Base-by-base conservation (phyloP, 1,140 invertebrate species). In the Dolichoris vasculosae region DNA sequence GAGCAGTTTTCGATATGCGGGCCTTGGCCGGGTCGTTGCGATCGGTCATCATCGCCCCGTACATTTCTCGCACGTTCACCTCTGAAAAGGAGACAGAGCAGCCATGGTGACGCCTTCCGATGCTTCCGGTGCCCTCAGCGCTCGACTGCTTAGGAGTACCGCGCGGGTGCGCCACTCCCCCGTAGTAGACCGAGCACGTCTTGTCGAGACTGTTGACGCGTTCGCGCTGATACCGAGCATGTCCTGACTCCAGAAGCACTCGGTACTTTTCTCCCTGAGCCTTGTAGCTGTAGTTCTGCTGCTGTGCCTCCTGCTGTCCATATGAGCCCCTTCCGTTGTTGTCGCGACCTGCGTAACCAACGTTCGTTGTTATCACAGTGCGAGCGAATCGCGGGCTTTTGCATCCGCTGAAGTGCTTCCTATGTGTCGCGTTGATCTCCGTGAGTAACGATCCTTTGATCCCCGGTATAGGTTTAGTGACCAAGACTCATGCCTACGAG, bases 171-270 rank as follows among this genome's bases (percentile, higher is more conserved):
- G 87, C 87, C 76, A 89, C 89, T 86, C 88, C 88, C 23, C 90
- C 88, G 86, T 93, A 93, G 87, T 91, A 93, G n/a, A 89, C 75
- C 38, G 90, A 87, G 59, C 88, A 91, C 17, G 89, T 89, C 80
- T 93, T 93, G 83, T 93, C 93, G 30, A 93, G 87, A 86, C 92
- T 93, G 82, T 93, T 93, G 17, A 93, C 92, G 55, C 93, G 88
- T 17, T 93, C 93, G 59, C 92, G 89, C 30, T 79, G 76, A 79
- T 91, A 91, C 55, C 90, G 88, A 63, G 88, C 32, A 88, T 30
- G 59, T 82, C 91, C 51, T 13, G 59, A 69, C 48, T 93, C 92
- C 32, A 93, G 87, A 51, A 93, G 81, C 11, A 90, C 92, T 46
- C 92, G 91, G 82, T 92, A 93, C 76, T 93, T 93, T 11, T 93